phyloP scores from a whole-genome alignment of 2,797 vertebrate species.

The Smutsia temminckii region DNA sequence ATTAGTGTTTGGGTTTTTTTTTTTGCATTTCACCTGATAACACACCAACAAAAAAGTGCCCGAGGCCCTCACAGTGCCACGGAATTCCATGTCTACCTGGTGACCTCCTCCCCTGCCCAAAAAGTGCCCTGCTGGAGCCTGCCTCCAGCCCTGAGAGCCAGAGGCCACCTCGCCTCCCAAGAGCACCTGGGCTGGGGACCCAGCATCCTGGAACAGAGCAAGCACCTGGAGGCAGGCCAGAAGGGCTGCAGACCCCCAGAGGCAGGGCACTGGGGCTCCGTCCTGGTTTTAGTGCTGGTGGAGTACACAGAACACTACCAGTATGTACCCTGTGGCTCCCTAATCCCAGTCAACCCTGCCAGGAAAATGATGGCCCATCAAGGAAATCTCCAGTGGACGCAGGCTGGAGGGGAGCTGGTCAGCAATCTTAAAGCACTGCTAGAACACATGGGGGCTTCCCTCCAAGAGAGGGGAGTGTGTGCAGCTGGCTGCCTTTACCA shows the following conservation, averaged over 20 bases:
- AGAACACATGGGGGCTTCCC: rapidly evolving
- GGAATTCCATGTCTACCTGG: neutral
- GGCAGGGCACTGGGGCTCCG: neutral
- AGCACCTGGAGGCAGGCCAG: neutral
- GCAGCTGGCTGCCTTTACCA: neutral
- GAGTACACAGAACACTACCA: neutral
- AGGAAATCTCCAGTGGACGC: rapidly evolving
- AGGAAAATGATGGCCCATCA: neutral
- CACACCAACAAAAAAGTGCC: too few species aligned
- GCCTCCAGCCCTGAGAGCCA: neutral
- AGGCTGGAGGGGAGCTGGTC: rapidly evolving
- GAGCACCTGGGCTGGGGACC: neutral
- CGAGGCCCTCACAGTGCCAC: neutral
- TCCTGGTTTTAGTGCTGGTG: rapidly evolving
- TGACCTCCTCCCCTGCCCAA: neutral
- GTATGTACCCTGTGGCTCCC: neutral
- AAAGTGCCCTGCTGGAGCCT: neutral
- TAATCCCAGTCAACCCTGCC: rapidly evolving
- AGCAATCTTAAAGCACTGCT: rapidly evolving
- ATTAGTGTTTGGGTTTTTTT: neutral
- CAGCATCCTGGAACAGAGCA: neutral
- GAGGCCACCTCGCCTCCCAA: too few species aligned
- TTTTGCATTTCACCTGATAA: neutral
- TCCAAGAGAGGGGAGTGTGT: neutral
- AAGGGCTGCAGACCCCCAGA: neutral